phyloP scores from a whole-genome alignment of 1,140 invertebrate species.

The Acyrthosiphon pisum region DNA sequence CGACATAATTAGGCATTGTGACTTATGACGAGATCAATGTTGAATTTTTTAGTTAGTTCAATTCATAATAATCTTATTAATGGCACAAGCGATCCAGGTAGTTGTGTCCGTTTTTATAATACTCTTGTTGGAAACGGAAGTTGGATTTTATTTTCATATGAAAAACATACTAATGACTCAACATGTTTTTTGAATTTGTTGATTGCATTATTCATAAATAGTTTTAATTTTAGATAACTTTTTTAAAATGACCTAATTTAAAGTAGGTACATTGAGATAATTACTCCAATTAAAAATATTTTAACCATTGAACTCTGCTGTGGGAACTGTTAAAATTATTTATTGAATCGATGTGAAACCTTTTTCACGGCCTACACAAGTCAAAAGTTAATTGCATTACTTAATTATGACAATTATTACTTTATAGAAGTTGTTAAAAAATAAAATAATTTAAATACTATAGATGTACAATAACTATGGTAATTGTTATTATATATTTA shows the following conservation, averaged over 20 bases:
- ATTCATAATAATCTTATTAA: neutral
- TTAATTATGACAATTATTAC: neutral
- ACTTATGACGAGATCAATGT: neutral
- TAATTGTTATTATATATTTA: neutral
- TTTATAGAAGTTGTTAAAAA: neutral
- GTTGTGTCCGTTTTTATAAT: neutral
- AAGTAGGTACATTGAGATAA: neutral
- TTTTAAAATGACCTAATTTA: constrained; percentile 29
- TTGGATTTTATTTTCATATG: neutral
- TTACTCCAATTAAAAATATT: constrained; percentile 37
- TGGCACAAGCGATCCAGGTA: neutral
- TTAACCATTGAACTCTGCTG: constrained; percentile 20
- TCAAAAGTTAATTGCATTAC: constrained; percentile 15
- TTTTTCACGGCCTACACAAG: neutral
- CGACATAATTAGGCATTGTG: neutral
- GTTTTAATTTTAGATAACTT: neutral
- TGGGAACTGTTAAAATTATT: constrained; percentile 8
- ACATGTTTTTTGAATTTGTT: neutral
- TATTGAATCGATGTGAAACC: neutral
- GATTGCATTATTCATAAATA: neutral
- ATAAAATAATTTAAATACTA: neutral
- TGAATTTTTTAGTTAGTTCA: neutral
- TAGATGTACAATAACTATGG: neutral
- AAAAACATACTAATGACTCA: neutral
- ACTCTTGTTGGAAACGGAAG: neutral